Percentiles rank a stretch among this genome's conserved stretches.
phyloP scores from a whole-genome alignment of 1,140 invertebrate species.

The Brachystomella parvula region DNA sequence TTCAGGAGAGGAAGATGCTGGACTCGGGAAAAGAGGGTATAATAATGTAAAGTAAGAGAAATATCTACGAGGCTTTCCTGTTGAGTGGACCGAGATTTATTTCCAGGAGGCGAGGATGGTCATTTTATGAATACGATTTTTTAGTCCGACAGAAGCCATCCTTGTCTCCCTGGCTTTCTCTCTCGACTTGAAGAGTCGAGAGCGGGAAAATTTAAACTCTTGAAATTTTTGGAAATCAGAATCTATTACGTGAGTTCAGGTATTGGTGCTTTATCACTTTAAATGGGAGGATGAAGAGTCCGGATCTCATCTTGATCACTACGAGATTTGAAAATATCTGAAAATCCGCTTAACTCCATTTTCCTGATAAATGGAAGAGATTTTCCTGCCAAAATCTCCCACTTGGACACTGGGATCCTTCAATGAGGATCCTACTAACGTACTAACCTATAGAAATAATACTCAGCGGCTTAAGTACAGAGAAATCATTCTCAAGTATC shows the following conservation, averaged over 20 bases:
- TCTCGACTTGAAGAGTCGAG: not conserved
- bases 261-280: constrained; percentile 3
- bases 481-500: too few relatives aligned
- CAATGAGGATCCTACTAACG: too few relatives aligned
- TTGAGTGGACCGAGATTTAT: constrained; percentile 1
- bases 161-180: not conserved
- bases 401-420: too few relatives aligned
- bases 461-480: too few relatives aligned
- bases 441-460: too few relatives aligned
- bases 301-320: too few relatives aligned
- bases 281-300: too few relatives aligned
- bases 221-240: not conserved
- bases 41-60: not conserved
- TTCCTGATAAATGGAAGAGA: too few relatives aligned
- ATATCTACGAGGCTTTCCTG: not conserved
- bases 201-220: not conserved
- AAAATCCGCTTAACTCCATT: too few relatives aligned
- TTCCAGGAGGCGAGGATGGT: constrained; percentile 6
- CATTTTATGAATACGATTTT: constrained; percentile 31
- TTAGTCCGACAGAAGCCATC: too few relatives aligned
- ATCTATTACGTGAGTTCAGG: constrained; percentile 6
- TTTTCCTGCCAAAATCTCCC: too few relatives aligned
- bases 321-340: too few relatives aligned
- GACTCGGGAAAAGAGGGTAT: not conserved
- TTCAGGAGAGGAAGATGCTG: not conserved